Evolutionary conservation across 2,113 vertebrate species (phyloP).

Genomic region (Nannospalax galili): DNA sequence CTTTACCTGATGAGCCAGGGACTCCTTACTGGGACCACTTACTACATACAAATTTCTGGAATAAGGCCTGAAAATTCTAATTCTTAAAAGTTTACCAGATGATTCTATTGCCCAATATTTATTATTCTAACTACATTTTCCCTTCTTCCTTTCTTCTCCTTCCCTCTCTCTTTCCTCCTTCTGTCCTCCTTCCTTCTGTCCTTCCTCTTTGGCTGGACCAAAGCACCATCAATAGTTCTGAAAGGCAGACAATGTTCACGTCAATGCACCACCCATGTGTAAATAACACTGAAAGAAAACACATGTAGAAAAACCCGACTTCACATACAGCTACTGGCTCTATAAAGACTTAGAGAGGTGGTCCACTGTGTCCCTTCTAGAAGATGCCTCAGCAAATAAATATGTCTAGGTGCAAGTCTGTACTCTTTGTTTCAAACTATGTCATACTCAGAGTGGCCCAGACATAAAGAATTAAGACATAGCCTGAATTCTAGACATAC

Average conservation of each 20-base stretch:
- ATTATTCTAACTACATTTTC: constrained; percentile 9
- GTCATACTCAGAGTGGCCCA: neutral
- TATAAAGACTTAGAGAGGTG: neutral
- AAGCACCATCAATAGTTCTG: constrained; percentile 5
- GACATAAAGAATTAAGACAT: constrained; percentile 10
- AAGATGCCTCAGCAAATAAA: neutral
- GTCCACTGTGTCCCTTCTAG: neutral
- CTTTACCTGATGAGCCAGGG: neutral
- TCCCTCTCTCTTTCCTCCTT: neutral
- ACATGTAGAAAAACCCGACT: neutral
- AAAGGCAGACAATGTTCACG: neutral
- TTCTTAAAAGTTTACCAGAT: neutral
- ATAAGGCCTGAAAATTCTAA: neutral
- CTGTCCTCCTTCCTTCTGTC: too few relatives aligned
- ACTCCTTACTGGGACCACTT: neutral
- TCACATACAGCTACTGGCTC: neutral
- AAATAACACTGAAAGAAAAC: constrained; percentile 8
- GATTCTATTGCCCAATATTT: neutral
- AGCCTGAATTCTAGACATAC: neutral
- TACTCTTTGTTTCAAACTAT: constrained; percentile 35
- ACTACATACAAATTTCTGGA: constrained; percentile 31
- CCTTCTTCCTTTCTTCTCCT: too few relatives aligned
- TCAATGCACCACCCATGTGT: constrained; percentile 7
- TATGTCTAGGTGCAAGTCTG: neutral
- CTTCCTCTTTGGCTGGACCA: neutral